Evolutionary conservation across 2,113 vertebrate species (phyloP), one percentile per base, ranked within the genome.

Genomic region (Balaenoptera acutorostrata): DNA sequence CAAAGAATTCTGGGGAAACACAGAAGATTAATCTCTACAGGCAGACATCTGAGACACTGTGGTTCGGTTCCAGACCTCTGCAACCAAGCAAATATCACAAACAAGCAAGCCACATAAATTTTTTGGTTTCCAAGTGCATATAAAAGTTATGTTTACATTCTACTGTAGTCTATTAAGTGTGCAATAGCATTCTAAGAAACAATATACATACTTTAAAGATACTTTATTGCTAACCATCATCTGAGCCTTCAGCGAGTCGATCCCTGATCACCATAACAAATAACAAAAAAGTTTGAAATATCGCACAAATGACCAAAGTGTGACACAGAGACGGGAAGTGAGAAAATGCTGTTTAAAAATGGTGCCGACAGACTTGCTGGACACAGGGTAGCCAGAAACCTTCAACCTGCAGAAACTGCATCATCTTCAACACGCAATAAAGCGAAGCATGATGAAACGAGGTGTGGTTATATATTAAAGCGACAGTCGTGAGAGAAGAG

Each of bases 281-380:
- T 36, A 64, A 64, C 31, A 1, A 14, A 33, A 57, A 17, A 57
- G 49, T 17, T 57, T 80, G 52, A 57, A 80, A 80, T 80, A 57
- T 4, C 3, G 52, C 52, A 39, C 52, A 57, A 80, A 57, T 14
- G 49, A 80, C 20, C 52, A 9, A 36, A 36, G 6, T 9, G 52
- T 15, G 33, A 80, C 77, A 78, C 33, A 52, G 52, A 80, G 77
- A 15, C 23, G 17, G 21, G 55, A 55, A 80, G 14, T 25, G 52
- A 80, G 52, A 52, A 39, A 80, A 27, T 57, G 21, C 52, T 57
- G n/a, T 57, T 0, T 3, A 36, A 80, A 57, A 57, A 9, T 15
- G 6, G 21, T 1, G 1, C 21, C 1, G 0, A 57, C 2, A 80
- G 21, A 80, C 13, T 57, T 17, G 52, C 77, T 57, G 0, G 2